A percentile compares a stretch with the other conserved stretches of the same genome.
These are phyloP conservation scores for Poecilobothrus nobilitatus DNA, from an alignment of 2,888 invertebrate species.

Conservation along the genomic window DNA sequence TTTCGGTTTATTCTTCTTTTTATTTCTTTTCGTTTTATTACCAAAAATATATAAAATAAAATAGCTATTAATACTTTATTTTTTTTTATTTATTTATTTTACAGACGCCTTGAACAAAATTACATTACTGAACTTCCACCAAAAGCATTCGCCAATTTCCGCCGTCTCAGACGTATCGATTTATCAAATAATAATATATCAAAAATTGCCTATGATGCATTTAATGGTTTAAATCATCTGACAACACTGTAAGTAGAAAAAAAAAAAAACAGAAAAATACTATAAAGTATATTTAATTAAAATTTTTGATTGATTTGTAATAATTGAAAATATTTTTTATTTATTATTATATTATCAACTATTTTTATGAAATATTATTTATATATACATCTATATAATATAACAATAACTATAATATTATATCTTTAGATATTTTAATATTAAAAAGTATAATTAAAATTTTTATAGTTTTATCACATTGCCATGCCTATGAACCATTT, in stretches of 20 bases:
- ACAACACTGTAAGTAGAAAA: conserved; percentile 79
- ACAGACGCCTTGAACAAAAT: conserved; percentile 92
- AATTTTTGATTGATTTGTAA: no score
- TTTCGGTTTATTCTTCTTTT: no score
- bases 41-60: no score
- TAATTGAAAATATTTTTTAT: background rate
- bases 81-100: conserved; percentile 43
- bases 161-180: conserved; percentile 78
- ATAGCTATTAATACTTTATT: conserved; percentile 33
- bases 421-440: no score
- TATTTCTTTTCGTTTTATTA: no score
- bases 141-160: conserved; percentile 83
- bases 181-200: conserved; percentile 92
- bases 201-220: conserved; percentile 83
- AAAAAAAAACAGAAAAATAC: background rate
- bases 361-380: no score
- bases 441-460: no score
- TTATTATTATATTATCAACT: background rate
- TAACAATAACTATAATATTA: no score
- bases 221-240: conserved; percentile 78
- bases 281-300: no score
- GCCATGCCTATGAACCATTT: no score
- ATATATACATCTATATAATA: no score
- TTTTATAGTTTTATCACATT: no score
- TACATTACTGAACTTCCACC: conserved; percentile 85